Percentiles rank a stretch among this genome's conserved stretches.
Evolutionary conservation across 1,140 invertebrate genomes (phyloP).

Genomic region (Eciton burchellii): DNA sequence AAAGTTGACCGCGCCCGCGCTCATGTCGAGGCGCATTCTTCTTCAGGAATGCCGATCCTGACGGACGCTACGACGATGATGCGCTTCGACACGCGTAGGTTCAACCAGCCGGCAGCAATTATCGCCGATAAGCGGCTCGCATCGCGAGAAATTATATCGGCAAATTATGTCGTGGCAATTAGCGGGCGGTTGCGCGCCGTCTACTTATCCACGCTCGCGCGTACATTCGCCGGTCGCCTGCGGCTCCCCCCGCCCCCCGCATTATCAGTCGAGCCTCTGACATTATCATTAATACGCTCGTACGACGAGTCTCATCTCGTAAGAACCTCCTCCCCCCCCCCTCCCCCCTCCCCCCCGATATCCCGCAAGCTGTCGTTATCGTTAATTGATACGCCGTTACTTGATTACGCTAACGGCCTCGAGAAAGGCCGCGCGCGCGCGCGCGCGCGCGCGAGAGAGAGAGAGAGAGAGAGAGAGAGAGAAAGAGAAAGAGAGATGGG

Average conservation of each 20-base stretch:
- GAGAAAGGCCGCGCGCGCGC: no score
- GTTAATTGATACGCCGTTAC: background rate
- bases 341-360: no score
- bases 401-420: background rate
- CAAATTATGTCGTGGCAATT: constrained; percentile 79
- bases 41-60: constrained; percentile 15
- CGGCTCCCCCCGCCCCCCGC: constrained; percentile 42
- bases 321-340: background rate
- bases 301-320: constrained; percentile 49
- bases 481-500: background rate
- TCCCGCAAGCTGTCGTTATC: no score
- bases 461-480: no score
- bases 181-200: constrained; percentile 64
- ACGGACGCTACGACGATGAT: background rate
- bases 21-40: no score
- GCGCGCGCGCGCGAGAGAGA: no score
- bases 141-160: constrained; percentile 65
- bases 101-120: constrained; percentile 13
- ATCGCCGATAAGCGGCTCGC: constrained; percentile 20
- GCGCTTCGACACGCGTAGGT: background rate
- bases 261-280: constrained; percentile 77
- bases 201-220: constrained; percentile 35
- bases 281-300: constrained; percentile 71
- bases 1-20: no score
- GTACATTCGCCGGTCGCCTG: constrained; percentile 22